Conservation (phyloP, 2,888 invertebrate species). For the Brenthis ino region DNA sequence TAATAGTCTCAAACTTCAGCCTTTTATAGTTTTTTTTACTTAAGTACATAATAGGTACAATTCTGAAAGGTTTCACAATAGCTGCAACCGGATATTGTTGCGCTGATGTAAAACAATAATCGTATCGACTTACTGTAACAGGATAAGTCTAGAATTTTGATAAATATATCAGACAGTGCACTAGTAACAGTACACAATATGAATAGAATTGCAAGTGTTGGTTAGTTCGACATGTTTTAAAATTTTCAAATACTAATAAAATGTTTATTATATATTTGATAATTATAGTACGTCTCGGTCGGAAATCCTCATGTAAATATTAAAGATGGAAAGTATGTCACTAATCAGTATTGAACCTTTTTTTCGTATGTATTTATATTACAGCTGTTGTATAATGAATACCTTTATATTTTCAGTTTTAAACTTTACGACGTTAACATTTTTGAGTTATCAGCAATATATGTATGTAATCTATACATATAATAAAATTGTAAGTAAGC, state of each 20-base stretch:
- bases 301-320: conserved; percentile 18
- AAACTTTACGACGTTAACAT: too few species aligned
- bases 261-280: too few species aligned
- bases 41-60: not conserved
- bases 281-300: not conserved
- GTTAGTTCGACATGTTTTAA: too few species aligned
- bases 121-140: conserved; percentile 50
- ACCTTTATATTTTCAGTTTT: too few species aligned
- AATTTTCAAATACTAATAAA: too few species aligned
- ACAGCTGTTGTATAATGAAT: not conserved
- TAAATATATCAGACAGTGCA: conserved; percentile 1
- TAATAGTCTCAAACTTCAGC: not conserved
- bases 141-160: conserved; percentile 45
- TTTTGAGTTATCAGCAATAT: too few species aligned
- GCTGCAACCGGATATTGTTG: conserved; percentile 31
- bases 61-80: conserved; percentile 2
- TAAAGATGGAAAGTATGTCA: conserved; percentile 7
- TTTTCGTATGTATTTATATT: conserved; percentile 4
- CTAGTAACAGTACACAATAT: too few species aligned
- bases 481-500: too few species aligned
- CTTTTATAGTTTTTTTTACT: not conserved
- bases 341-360: conserved; percentile 18
- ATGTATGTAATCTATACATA: too few species aligned
- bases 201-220: too few species aligned
- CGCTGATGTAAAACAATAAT: conserved; percentile 35